Evolutionary conservation across 2,113 vertebrate species (phyloP).

Genomic region (Ornithorhynchus anatinus): DNA sequence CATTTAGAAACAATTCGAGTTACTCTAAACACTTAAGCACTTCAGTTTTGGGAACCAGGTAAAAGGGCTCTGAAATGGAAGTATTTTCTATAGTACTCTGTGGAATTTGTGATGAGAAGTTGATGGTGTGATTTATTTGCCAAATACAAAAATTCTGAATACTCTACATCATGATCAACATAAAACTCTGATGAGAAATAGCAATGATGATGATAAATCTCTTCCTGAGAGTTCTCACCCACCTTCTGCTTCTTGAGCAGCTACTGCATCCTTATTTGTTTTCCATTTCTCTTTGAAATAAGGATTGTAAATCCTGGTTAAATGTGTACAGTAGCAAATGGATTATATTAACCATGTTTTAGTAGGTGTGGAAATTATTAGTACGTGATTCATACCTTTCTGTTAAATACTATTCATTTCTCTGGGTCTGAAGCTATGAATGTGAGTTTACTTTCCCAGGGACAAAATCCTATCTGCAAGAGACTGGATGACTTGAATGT

Average conservation of each 20-base stretch:
- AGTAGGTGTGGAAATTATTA: neutral
- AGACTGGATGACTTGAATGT: too few species aligned
- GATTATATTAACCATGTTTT: neutral
- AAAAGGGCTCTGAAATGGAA: too few species aligned
- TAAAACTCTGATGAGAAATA: too few species aligned
- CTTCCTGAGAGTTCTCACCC: neutral
- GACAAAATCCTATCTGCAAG: too few species aligned
- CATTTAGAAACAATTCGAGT: neutral
- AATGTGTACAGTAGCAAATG: neutral
- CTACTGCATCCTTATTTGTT: neutral
- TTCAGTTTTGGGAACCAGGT: neutral
- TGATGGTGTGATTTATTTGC: too few species aligned
- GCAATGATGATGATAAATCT: too few species aligned
- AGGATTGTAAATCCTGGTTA: neutral
- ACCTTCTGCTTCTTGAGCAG: neutral
- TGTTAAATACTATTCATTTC: neutral
- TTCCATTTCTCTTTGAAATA: neutral
- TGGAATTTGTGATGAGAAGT: too few species aligned
- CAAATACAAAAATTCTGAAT: too few species aligned
- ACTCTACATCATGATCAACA: too few species aligned
- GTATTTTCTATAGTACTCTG: too few species aligned
- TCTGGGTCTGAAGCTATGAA: neutral
- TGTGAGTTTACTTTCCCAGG: too few species aligned
- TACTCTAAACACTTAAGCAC: neutral
- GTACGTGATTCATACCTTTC: neutral